A percentile compares a stretch with the other conserved stretches of the same genome.
Evolutionary conservation across 2,797 vertebrate species (phyloP).

Genomic region (Parambassis ranga): DNA sequence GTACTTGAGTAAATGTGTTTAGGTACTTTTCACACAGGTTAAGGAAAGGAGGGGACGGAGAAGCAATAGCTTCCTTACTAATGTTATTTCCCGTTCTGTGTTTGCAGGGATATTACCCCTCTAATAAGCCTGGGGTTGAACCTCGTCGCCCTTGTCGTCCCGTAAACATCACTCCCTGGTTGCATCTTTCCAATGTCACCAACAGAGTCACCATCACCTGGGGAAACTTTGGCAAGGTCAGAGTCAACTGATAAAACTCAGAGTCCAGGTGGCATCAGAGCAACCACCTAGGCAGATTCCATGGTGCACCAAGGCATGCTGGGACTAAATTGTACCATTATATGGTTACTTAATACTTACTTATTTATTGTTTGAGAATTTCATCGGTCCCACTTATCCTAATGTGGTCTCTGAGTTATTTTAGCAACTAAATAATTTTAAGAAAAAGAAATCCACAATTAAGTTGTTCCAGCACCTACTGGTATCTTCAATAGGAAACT

Average conservation of each 20-base stretch:
- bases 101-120: conserved; percentile 94
- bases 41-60: too few species aligned
- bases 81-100: neutral
- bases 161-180: conserved; percentile 96
- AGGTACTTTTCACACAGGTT: too few species aligned
- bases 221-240: conserved; percentile 98
- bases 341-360: too few species aligned
- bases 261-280: too few species aligned
- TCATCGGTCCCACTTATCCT: neutral
- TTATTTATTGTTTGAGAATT: neutral
- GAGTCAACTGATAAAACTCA: conserved; percentile 6
- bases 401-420: too few species aligned
- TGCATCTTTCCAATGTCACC: conserved; percentile 93
- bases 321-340: too few species aligned
- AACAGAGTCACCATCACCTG: conserved; percentile 96
- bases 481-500: too few species aligned
- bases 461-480: too few species aligned
- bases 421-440: too few species aligned
- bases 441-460: too few species aligned
- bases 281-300: neutral
- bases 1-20: too few species aligned
- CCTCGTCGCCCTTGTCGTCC: conserved; percentile 96
- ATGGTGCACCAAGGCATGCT: neutral
- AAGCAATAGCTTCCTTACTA: neutral
- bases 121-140: conserved; percentile 97